A percentile compares a stretch with the other conserved stretches of the same genome.
phyloP scores from a whole-genome alignment of 1,140 invertebrate genomes.

The Drosophila triauraria region DNA sequence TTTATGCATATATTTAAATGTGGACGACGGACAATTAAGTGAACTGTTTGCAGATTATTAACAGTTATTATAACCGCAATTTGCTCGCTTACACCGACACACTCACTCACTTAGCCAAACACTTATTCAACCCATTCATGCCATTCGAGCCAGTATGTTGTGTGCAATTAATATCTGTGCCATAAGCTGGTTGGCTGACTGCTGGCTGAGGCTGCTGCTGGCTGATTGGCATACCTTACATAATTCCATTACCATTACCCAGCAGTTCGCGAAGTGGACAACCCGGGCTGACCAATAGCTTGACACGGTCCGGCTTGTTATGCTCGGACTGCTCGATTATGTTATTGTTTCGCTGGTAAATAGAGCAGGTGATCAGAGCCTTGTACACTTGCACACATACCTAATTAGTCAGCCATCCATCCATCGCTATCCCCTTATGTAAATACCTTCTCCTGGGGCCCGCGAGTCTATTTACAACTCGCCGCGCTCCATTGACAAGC shows the following conservation, averaged over 20 bases:
- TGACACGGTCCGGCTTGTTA: slow-evolving; percentile 46
- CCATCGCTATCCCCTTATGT: slow-evolving; percentile 26
- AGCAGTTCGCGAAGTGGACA: slow-evolving; percentile 53
- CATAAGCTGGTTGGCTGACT: slow-evolving; percentile 60
- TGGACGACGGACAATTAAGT: slow-evolving; percentile 58
- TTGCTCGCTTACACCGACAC: slow-evolving; percentile 53
- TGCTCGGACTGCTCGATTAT: slow-evolving; percentile 56
- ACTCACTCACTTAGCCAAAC: slow-evolving; percentile 47
- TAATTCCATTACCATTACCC: slow-evolving; percentile 61
- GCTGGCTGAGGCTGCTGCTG: slow-evolving; percentile 45
- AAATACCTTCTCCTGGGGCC: slow-evolving; percentile 2
- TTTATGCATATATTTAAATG: slow-evolving; percentile 39
- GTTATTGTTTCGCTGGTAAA: slow-evolving; percentile 59
- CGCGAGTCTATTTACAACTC: slow-evolving; percentile 6
- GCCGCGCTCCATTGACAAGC: slow-evolving; percentile 13
- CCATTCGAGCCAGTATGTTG: slow-evolving; percentile 51
- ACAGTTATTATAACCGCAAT: slow-evolving; percentile 75
- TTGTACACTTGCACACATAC: slow-evolving; percentile 16
- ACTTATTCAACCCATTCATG: slow-evolving; percentile 65
- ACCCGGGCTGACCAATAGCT: slow-evolving; percentile 54
- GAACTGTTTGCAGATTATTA: slow-evolving; percentile 59
- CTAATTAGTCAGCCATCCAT: slow-evolving; percentile 24
- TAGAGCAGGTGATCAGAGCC: slow-evolving; percentile 47
- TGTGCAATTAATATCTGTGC: slow-evolving; percentile 79
- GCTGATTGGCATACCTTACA: slow-evolving; percentile 77